Base-by-base conservation (phyloP, 2,888 invertebrate genomes). In the Ariolimax columbianus region DNA sequence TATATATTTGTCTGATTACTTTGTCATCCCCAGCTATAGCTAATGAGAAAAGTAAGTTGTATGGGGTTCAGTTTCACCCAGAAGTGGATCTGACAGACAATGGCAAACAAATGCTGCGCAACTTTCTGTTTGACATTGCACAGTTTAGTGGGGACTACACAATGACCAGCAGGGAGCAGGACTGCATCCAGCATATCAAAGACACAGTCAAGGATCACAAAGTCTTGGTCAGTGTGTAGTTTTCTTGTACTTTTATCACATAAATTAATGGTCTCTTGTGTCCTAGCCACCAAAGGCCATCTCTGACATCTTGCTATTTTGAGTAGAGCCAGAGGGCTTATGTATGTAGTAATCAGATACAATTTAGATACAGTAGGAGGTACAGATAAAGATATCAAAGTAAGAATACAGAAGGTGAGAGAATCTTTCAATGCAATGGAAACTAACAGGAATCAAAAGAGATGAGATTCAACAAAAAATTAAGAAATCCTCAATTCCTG, bases 1-100 rank as follows among this genome's bases (percentile, higher is more conserved):
- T n/a, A n/a, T n/a, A n/a, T n/a, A n/a, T n/a, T n/a, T n/a, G n/a
- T n/a, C n/a, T n/a, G n/a, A 26, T 43, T 72, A 9, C 40, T n/a
- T 19, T 75, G 9, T 75, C 33, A 7, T 3, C 23, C 55, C 0
- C 47, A 85, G 85, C 77, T 38, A 85, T 85, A 38, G 97, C 97
- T 92, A 97, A 97, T 95, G 98, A 98, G 93, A 97, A 97, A 93
- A 95, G 97, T 94, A 96, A 97, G 83, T 88, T 94, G 51, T 94
- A 93, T 93, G 99, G 99, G 47, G 97, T 99, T 87, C 99, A 99
- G 95, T 99, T 99, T 95, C 99, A 99, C 94, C 99, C 99, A 0
- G 99, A 99, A 95, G 97, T 99, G 89, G 99, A 99, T 94, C 96
- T 99, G 91, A 98, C 99, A 0, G 96, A 96, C 26, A 97, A 98